phyloP scores from a whole-genome alignment of 2,797 vertebrate species.

The Rhinophrynus dorsalis region DNA sequence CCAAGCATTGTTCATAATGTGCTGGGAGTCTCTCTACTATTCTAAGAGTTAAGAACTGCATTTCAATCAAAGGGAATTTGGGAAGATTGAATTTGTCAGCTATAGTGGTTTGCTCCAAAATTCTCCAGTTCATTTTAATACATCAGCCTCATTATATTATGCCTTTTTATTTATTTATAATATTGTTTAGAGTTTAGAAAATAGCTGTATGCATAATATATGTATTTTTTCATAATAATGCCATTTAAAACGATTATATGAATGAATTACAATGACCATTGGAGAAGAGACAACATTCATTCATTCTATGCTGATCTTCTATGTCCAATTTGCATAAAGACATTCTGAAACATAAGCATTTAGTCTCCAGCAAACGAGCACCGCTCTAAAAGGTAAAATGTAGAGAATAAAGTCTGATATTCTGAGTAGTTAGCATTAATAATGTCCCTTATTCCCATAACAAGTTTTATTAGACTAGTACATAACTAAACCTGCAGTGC shows the following conservation, averaged over 20 bases:
- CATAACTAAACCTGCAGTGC: slow-evolving; percentile 5
- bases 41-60: too few relatives aligned
- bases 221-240: slow-evolving; percentile 2
- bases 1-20: too few relatives aligned
- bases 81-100: too few relatives aligned
- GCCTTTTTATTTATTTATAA: too few relatives aligned
- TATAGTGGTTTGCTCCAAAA: too few relatives aligned
- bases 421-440: neutral
- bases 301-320: slow-evolving; percentile 19
- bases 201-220: neutral
- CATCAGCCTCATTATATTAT: too few relatives aligned
- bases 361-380: slow-evolving; percentile 16
- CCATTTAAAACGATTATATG: slow-evolving; percentile 11
- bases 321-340: slow-evolving; percentile 32
- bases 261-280: slow-evolving; percentile 7
- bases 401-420: slow-evolving; percentile 1
- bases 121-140: too few relatives aligned
- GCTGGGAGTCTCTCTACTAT: too few relatives aligned
- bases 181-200: neutral
- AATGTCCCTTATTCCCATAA: slow-evolving; percentile 15
- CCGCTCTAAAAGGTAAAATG: slow-evolving; percentile 22
- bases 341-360: slow-evolving; percentile 26
- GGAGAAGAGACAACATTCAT: slow-evolving; percentile 14
- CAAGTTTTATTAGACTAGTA: slow-evolving; percentile 15
- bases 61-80: too few relatives aligned